These are phyloP conservation scores for Agapetus fuscipes DNA, from an alignment of 2,888 invertebrate genomes.

Conservation along the genomic window DNA sequence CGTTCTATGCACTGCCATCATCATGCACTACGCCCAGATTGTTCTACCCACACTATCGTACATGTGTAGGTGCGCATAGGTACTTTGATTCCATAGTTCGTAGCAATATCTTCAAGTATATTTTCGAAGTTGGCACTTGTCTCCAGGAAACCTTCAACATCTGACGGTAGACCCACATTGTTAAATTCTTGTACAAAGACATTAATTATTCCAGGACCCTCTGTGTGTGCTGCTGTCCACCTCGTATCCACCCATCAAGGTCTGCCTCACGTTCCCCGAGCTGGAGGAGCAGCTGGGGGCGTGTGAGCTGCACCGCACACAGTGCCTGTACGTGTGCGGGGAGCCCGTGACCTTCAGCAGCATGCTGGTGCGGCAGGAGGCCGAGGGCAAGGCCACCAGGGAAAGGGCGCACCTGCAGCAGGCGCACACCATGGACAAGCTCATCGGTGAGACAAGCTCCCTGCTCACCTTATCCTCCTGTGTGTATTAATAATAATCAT, in stretches of 20 bases:
- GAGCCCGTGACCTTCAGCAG: conserved; percentile 41
- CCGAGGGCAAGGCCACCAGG: conserved; percentile 39
- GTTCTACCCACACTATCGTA: too few species aligned
- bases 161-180: too few species aligned
- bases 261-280: conserved; percentile 43
- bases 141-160: too few species aligned
- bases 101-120: too few species aligned
- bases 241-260: conserved; percentile 44
- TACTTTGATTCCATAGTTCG: too few species aligned
- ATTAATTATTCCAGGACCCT: conserved; percentile 48
- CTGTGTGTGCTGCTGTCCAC: conserved; percentile 42
- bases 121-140: too few species aligned
- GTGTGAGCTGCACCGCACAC: conserved; percentile 41
- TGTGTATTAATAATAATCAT: too few species aligned
- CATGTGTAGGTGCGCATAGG: too few species aligned
- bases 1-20: too few species aligned
- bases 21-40: too few species aligned
- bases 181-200: too few species aligned
- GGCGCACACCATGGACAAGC: conserved; percentile 42
- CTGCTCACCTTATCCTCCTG: too few species aligned
- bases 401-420: conserved; percentile 44
- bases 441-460: conserved; percentile 32
- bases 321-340: conserved; percentile 43
- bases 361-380: conserved; percentile 39
- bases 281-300: conserved; percentile 40